Base-by-base conservation (phyloP, 2,888 invertebrate species). In the Altica lythri region DNA sequence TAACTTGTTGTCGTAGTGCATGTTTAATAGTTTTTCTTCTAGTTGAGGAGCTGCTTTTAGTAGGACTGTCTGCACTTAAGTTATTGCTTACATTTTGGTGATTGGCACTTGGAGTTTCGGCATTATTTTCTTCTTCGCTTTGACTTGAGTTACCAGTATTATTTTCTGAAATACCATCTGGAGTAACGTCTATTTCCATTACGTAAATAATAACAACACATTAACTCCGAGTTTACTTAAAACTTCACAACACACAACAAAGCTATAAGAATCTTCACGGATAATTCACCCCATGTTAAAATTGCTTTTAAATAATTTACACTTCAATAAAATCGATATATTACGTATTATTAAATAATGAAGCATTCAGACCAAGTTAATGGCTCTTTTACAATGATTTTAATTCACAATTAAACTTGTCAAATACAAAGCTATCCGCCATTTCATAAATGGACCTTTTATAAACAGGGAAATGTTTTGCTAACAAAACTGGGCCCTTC, bases 1-100 rank as follows among this genome's bases (percentile, higher is more conserved):
- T 90, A 18, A 89, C 89, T 75, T 85, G 85, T 72, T 85, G 85
- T 63, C 86, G 84, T 59, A 90, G 80, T 50, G 89, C 89, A 79
- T 89, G 89, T 75, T 89, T 89, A 59, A 83, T 82, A n/a, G 81
- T 82, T 75, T 86, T 87, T 68, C 86, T 84, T 67, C 83, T 86
- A 67, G 80, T 67, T n/a, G n/a, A n/a, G 57, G 69, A 65, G 44
- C 58, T 69, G 30, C 56, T 61, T 53, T 65, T 66, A 32, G 62
- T 62, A 59, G 66, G 63, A 59, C 71, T 66, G 53, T 63, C 60
- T 34, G 53, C 45, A 54, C 57, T 62, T 57, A 63, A 59, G 53
- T 51, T 50, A 46, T 56, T 55, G 55, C 47, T 56, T 46, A 53
- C 47, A 56, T 60, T 62, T 35, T 53, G 46, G 38, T 51, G 52